Evolutionary conservation across 2,113 vertebrate species (phyloP).

Genomic region (Gallinago undulata): DNA sequence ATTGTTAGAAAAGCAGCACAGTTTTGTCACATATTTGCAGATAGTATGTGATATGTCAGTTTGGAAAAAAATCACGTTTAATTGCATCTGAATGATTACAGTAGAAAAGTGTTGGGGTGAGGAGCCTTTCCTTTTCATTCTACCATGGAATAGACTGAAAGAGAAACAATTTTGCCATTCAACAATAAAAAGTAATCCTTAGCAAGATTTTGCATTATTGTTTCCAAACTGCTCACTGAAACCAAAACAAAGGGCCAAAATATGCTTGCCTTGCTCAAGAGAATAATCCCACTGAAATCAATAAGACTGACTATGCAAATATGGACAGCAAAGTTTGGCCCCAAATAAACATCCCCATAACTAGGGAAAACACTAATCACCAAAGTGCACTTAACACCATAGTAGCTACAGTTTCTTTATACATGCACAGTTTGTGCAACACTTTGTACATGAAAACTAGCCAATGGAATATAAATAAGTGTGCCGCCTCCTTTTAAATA

Average conservation of each 20-base stretch:
- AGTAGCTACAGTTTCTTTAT: conserved; percentile 69
- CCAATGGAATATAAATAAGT: conserved; percentile 71
- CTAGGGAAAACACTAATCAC: conserved; percentile 68
- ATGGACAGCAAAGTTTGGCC: conserved; percentile 52
- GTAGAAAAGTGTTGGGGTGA: background rate
- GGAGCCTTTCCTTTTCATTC: conserved; percentile 37
- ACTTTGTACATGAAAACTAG: conserved; percentile 64
- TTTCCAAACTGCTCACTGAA: conserved; percentile 39
- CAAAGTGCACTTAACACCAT: conserved; percentile 72
- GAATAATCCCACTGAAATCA: conserved; percentile 1
- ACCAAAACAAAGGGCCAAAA: conserved; percentile 57
- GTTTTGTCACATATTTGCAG: background rate
- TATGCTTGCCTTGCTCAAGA: background rate
- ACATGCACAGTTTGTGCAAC: conserved; percentile 74
- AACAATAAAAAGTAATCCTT: background rate
- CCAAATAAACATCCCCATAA: conserved; percentile 67
- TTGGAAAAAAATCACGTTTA: background rate
- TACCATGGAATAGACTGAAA: conserved; percentile 29
- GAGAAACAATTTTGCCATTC: background rate
- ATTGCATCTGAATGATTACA: background rate
- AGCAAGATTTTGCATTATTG: conserved; percentile 35
- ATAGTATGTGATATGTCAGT: background rate
- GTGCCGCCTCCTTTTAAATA: conserved; percentile 79
- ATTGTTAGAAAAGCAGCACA: conserved; percentile 28
- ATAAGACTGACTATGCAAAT: conserved; percentile 4